phyloP scores from a whole-genome alignment of 37 sponge, comb jelly and placozoan genomes.

The Eunapius fragilis region DNA sequence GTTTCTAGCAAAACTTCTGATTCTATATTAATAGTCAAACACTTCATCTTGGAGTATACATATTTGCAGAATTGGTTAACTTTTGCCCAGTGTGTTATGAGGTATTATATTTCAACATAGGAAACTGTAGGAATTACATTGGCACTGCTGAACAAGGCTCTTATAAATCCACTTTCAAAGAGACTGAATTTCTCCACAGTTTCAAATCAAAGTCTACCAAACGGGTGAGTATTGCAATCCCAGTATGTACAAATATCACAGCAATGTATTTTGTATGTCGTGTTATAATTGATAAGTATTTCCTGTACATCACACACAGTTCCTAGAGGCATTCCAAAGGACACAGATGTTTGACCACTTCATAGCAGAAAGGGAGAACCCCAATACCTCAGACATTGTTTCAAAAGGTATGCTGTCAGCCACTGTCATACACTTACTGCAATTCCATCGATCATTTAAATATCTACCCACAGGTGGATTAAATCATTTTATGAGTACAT shows the following conservation, averaged over 20 bases:
- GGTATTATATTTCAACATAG: background rate
- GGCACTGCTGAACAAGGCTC: background rate
- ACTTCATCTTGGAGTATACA: too few species aligned
- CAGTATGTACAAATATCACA: too few species aligned
- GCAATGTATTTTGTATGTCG: too few species aligned
- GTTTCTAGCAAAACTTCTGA: too few species aligned
- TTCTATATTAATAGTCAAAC: too few species aligned
- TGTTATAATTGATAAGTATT: too few species aligned
- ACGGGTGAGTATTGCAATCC: conserved; percentile 57
- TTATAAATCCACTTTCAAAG: background rate
- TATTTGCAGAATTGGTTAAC: too few species aligned
- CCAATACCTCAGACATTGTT: conserved; percentile 26
- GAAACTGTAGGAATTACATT: background rate
- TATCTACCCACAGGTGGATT: too few species aligned
- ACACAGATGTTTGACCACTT: conserved; percentile 92
- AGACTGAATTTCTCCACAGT: conserved; percentile 24
- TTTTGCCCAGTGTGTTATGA: background rate
- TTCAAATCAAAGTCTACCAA: conserved; percentile 62
- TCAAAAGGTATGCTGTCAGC: conserved; percentile 38
- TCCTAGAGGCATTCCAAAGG: conserved; percentile 72
- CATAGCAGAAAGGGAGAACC: conserved; percentile 72
- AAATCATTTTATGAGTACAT: too few species aligned
- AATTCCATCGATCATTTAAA: too few species aligned
- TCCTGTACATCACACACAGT: too few species aligned
- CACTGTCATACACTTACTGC: too few species aligned